Evolutionary conservation across 2,888 invertebrate genomes (phyloP).

Genomic region (Leptarthrus brevirostris): DNA sequence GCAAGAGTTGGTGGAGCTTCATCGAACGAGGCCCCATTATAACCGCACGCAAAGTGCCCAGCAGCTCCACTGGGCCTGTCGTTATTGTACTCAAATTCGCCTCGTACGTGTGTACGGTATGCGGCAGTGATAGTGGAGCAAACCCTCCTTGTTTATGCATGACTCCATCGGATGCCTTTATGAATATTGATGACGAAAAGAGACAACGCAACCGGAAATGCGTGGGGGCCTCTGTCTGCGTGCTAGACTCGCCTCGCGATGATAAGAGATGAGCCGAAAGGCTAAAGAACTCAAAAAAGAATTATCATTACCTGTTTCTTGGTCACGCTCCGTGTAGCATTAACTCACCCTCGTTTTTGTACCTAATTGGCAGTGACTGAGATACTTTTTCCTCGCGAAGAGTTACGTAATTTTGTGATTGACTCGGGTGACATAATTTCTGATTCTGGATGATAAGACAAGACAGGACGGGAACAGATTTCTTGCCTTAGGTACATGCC

Average conservation of each 20-base stretch:
- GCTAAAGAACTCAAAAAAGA: conserved; percentile 20
- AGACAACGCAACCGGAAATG: conserved; percentile 44
- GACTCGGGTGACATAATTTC: conserved; percentile 30
- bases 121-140: conserved; percentile 3
- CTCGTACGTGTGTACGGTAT: neutral
- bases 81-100: neutral
- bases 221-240: conserved; percentile 25
- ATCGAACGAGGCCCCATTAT: neutral
- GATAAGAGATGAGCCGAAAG: conserved; percentile 14
- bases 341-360: conserved; percentile 38
- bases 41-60: neutral
- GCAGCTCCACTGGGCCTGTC: neutral
- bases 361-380: conserved; percentile 27
- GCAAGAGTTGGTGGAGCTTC: neutral
- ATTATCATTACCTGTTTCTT: conserved; percentile 41
- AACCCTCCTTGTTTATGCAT: conserved; percentile 33
- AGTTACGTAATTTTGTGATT: conserved; percentile 19
- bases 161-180: conserved; percentile 23
- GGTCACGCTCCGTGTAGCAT: conserved; percentile 18
- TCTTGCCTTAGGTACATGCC: neutral
- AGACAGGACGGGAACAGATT: neutral
- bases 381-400: neutral
- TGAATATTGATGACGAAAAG: conserved; percentile 40
- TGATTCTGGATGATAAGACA: conserved; percentile 21
- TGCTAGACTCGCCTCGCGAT: neutral